Base-by-base conservation (phyloP, 2,888 invertebrate species). In the Strigamia maritima region DNA sequence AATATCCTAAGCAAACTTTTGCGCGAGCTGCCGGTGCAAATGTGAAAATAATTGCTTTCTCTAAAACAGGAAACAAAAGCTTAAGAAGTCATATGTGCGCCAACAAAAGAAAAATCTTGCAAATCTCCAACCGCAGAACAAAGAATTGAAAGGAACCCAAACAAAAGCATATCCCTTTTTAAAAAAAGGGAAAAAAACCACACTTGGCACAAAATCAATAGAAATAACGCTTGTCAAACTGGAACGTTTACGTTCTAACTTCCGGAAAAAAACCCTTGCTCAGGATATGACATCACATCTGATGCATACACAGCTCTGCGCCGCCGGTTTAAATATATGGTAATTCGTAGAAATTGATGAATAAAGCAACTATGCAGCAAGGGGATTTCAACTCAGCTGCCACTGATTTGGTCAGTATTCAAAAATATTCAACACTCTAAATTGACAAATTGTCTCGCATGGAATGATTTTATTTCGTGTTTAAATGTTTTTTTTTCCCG, bases 21-120 rank as follows among this genome's bases (percentile, higher is more conserved):
- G 54, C n/a, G 12, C 70, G 14, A 70, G 28, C 70, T 70, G 70
- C 7, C 28, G 70, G 70, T 70, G 70, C 70, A 70, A 70, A 70
- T 70, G 70, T 70, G 70, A 70, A 70, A 70, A 70, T 70, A 70
- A 70, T 70, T 70, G 70, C 70, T 70, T 70, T 70, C 70, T 70
- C 70, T 70, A 26, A 70, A 70, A 70, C 70, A 70, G 70, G 70
- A 70, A 70, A 70, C 70, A 70, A 70, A 70, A 70, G 70, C 70
- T 70, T 70, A 70, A 70, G 70, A 70, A 70, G 26, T 70, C 70
- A 70, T 70, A 70, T 70, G 70, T 70, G 70, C n/a, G 70, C 70
- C 70, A 70, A 70, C 70, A 70, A 70, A 70, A 70, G 70, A 70
- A 70, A 70, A 70, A 70, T 70, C 70, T 70, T 70, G 70, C 70